Base-by-base conservation (phyloP, 2,888 invertebrate species). In the Papilio elwesi region DNA sequence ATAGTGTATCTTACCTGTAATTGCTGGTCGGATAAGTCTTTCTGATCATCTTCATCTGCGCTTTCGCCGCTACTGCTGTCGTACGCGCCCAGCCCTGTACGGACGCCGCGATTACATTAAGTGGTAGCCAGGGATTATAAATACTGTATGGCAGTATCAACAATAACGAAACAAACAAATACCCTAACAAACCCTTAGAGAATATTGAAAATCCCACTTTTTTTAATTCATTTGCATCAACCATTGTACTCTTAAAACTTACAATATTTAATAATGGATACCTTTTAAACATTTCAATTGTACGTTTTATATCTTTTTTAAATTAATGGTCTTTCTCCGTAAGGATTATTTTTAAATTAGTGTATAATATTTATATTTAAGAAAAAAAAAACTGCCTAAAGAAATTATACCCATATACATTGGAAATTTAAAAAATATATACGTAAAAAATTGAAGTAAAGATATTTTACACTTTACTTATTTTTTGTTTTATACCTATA, bases 1-100 rank as follows among this genome's bases (percentile, higher is more conserved):
- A 48, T 11, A 15, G 64, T 36, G 52, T 11, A 49, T 59, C 53
- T n/a, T 77, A 91, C 97, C 95, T 96, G 96, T 38, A 97, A 89
- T 84, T 97, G 97, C 71, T 95, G 95, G 81, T 97, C 97, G 49
- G 96, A 95, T 3, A 96, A 90, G 73, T 94, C 88, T 13, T 87
- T 85, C 2, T 81, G 85, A 62, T 93, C 93, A 8, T 90, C 90
- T 36, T 93, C 94, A 10, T 85, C 89, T 13, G 85, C 91, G 76
- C 94, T 94, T 77, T 94, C 95, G 69, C 95, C 96, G 79, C 96
- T 96, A 88, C 96, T 96, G 87, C 96, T 96, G 83, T 96, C 97
- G 90, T 97, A 97, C 79, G 96, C 97, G 86, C 97, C 97, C 94
- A 98, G 95, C 85, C 97, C 97, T 97, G 95, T 89, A 90, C 81